A percentile compares a stretch with the other conserved stretches of the same genome.
phyloP scores from a whole-genome alignment of 2,888 invertebrate genomes.

The Machimus atricapillus region DNA sequence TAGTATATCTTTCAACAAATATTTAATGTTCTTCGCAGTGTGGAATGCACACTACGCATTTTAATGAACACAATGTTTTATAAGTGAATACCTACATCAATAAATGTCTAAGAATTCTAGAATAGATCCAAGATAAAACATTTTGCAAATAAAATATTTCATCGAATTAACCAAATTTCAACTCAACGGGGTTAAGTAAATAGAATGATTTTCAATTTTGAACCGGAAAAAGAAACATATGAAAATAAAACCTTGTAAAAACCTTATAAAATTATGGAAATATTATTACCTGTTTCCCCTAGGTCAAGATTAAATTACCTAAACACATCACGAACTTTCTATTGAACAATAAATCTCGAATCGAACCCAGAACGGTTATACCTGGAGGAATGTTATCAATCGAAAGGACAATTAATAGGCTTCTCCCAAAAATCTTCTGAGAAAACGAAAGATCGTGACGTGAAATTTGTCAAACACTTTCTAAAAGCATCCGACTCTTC shows the following conservation, averaged over 20 bases:
- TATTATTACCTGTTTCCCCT: neutral
- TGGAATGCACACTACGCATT: neutral
- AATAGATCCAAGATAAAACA: neutral
- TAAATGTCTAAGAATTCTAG: neutral
- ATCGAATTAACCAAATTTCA: neutral
- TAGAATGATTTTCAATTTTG: neutral
- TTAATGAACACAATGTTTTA: neutral
- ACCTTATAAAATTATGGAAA: neutral
- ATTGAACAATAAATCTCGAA: slow-evolving; percentile 24
- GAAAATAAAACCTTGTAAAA: neutral
- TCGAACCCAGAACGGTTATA: slow-evolving; percentile 4
- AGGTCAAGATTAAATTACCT: neutral
- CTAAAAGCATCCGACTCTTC: slow-evolving; percentile 34
- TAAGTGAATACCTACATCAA: neutral
- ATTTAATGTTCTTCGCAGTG: neutral
- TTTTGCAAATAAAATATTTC: neutral
- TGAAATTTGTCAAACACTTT: slow-evolving; percentile 50
- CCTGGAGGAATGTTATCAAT: slow-evolving; percentile 36
- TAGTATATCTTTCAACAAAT: neutral
- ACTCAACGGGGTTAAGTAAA: neutral
- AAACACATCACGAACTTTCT: slow-evolving; percentile 23
- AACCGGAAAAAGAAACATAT: neutral
- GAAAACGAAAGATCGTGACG: slow-evolving; percentile 48
- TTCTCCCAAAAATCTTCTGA: neutral
- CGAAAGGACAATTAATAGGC: slow-evolving; percentile 10